Base-by-base conservation (phyloP, 2,888 invertebrate genomes). In the Pyrochroa serraticornis region DNA sequence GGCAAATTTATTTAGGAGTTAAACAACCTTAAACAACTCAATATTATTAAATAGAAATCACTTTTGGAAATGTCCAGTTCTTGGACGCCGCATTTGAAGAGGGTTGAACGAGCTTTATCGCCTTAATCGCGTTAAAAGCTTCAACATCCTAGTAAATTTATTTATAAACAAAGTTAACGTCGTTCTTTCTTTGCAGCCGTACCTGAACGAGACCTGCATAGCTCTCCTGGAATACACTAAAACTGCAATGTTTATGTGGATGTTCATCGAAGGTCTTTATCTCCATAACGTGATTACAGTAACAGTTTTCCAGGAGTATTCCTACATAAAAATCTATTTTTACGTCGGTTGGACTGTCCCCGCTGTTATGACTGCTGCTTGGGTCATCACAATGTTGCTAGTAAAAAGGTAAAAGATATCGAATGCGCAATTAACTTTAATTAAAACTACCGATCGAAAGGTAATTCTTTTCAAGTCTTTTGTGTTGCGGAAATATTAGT, bases 161-260 rank as follows among this genome's bases (percentile, higher is more conserved):
- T 42, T 42, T 2, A 22, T 1, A 1, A 22, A 38, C 32, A 30
- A 10, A 30, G 31, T 43, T 51, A n/a, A n/a, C n/a, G n/a, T n/a
- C n/a, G n/a, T n/a, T n/a, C n/a, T 45, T 12, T 52, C 9, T 43
- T 65, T 65, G 5, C 50, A 74, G 74, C 62, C 64, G 7, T 68
- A 66, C 44, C 56, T 72, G 13, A 61, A 67, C 36, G 66, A 70
- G 47, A 56, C 65, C 1, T 70, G 68, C 54, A 68, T 63, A 12
- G 65, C 70, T 0, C 77, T 94, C 0, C 79, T 97, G 64, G 97
- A 97, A 75, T 97, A 95, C 75, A 88, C 92, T 0, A 89, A 92
- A 62, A 92, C 93, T 0, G 91, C 92, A 0, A 93, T 93, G 87
- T 97, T 95, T 74, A 90, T 91, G 86, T 97, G 97, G 96, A 97